A percentile compares a stretch with the other conserved stretches of the same genome.
phyloP scores from a whole-genome alignment of 2,888 invertebrate species.

The Chrysolina haemoptera region DNA sequence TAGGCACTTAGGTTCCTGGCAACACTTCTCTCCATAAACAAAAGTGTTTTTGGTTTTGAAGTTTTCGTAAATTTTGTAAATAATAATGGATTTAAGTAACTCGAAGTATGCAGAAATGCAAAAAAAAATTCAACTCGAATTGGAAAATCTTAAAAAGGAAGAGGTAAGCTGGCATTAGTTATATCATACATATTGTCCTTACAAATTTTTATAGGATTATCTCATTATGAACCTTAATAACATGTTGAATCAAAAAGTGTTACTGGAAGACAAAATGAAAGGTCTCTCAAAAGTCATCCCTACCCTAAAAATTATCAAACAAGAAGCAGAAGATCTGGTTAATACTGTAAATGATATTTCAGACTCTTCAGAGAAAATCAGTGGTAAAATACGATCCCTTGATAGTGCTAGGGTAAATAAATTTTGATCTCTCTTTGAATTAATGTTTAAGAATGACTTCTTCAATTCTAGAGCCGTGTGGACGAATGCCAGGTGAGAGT shows the following conservation, averaged over 20 bases:
- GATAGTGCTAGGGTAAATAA: slow-evolving; percentile 89
- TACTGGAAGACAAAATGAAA: slow-evolving; percentile 85
- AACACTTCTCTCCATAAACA: no score
- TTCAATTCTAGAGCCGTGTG: slow-evolving; percentile 81
- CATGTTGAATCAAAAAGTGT: slow-evolving; percentile 81
- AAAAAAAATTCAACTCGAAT: slow-evolving; percentile 74
- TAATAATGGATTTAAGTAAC: slow-evolving; percentile 36
- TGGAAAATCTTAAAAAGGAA: slow-evolving; percentile 74
- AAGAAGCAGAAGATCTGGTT: slow-evolving; percentile 86
- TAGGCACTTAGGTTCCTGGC: no score
- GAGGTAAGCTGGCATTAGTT: slow-evolving; percentile 60
- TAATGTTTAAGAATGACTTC: slow-evolving; percentile 16
- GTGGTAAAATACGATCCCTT: slow-evolving; percentile 93
- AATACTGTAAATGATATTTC: slow-evolving; percentile 91
- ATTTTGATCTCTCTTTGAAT: neutral
- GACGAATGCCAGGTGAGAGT: slow-evolving; percentile 95
- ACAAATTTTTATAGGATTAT: slow-evolving; percentile 73
- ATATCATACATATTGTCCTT: slow-evolving; percentile 22
- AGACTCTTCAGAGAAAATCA: slow-evolving; percentile 91
- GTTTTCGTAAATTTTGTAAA: neutral
- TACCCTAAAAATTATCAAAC: slow-evolving; percentile 83
- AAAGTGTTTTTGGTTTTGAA: neutral
- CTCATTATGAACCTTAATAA: slow-evolving; percentile 80
- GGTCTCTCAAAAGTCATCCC: slow-evolving; percentile 86
- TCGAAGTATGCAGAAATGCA: slow-evolving; percentile 62